phyloP scores from a whole-genome alignment of 2,113 vertebrate species.

The Equus quagga region DNA sequence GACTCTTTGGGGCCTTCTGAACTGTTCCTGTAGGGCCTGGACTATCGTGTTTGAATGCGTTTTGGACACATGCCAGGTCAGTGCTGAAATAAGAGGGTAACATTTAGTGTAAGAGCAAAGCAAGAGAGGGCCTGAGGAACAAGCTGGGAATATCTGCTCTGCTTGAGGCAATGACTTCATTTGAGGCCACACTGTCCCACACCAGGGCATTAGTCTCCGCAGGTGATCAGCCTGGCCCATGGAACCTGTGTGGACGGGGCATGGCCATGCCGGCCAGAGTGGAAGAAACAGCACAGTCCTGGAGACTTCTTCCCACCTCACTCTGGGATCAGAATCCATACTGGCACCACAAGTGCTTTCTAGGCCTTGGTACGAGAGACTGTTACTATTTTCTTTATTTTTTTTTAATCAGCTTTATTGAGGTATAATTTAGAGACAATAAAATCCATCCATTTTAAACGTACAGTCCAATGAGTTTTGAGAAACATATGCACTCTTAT shows the following conservation, averaged over 20 bases:
- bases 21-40: not conserved
- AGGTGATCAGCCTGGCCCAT: no score
- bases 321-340: not conserved
- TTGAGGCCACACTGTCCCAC: not conserved
- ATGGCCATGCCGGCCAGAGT: not conserved
- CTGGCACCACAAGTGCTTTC: not conserved
- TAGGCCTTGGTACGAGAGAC: not conserved
- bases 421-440: not conserved
- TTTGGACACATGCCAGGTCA: constrained; percentile 16
- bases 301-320: no score
- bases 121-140: not conserved
- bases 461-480: not conserved
- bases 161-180: not conserved
- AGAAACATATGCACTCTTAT: not conserved
- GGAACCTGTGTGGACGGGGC: no score
- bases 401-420: not conserved
- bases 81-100: constrained; percentile 41
- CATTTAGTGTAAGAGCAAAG: constrained; percentile 27
- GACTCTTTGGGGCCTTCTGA: not conserved
- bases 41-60: not conserved
- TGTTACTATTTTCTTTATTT: not conserved
- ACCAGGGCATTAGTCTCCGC: not conserved
- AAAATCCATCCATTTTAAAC: not conserved
- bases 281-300: fast-evolving
- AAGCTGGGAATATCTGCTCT: not conserved